Evolutionary conservation across 2,113 vertebrate species (phyloP), one percentile per base, ranked within the genome.

Genomic region (Lampris incognitus): DNA sequence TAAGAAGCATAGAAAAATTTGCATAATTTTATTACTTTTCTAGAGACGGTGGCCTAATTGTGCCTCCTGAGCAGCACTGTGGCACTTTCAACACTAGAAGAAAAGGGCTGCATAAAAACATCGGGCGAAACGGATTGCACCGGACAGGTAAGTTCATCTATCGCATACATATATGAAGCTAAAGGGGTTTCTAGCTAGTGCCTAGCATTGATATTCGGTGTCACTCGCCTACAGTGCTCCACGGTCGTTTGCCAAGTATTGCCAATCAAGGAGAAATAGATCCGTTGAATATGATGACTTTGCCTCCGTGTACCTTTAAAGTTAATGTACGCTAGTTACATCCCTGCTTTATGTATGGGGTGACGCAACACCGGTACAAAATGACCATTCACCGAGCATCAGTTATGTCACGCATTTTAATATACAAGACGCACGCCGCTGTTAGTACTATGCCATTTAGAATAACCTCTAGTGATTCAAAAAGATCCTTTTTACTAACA

Each of bases 291-390:
- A 1, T 24, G 2, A 70, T 69, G 59, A 1, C 36, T 5, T 39
- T 3, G 51, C 50, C 8, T 42, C 48, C 2, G 3, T 2, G 37
- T 66, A 50, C 56, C 2, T 57, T 46, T 10, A 3, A 10, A 37
- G 0, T 13, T 39, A 24, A 9, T 10, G 1, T 6, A 37, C 46
- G 54, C 48, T 6, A 3, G 46, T 1, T 2, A 1, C 2, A 57
- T 4, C 24, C 62, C 11, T 2, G 63, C 10, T 41, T 42, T 49
- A 52, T 40, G n/a, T 1, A 6, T 36, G 1, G 73, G 88, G 87
- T 92, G 91, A 92, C 68, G 91, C 90, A 92, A 92, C 54, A 52
- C 9, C 5, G 0, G 38, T 69, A 46, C 49, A 67, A 40, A 11
- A 76, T 91, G 89, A 87, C 85, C 62, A 76, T 54, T 3, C 9